Conservation (phyloP, 2,113 vertebrate species). For the Cathartes aura region DNA sequence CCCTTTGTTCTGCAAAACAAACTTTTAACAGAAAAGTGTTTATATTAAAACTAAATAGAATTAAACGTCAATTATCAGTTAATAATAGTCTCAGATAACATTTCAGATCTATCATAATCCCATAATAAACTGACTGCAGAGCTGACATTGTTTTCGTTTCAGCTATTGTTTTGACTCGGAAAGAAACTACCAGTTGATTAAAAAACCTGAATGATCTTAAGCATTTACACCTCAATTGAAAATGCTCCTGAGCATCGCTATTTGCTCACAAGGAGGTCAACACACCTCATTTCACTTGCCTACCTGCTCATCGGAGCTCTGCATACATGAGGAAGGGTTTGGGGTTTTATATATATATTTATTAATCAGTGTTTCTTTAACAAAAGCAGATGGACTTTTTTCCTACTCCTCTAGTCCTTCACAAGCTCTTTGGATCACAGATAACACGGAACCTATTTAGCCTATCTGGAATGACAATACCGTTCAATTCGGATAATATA, state of each 20-base stretch:
- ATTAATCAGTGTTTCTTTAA: neutral
- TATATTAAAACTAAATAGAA: neutral
- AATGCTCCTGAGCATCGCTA: neutral
- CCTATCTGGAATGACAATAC: neutral
- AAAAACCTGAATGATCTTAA: neutral
- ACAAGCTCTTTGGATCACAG: neutral
- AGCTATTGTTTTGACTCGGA: neutral
- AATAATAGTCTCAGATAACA: constrained; percentile 11
- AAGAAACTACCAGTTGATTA: neutral
- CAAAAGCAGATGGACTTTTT: neutral
- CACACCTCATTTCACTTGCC: neutral
- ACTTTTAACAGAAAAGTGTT: neutral
- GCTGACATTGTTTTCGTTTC: neutral
- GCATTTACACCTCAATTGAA: neutral
- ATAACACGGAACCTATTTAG: neutral
- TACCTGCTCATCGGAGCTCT: neutral
- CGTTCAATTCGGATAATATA: neutral
- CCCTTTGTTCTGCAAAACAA: constrained; percentile 26
- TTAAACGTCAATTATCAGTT: constrained; percentile 27
- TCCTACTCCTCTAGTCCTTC: neutral
- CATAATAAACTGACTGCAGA: neutral
- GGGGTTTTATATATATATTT: neutral
- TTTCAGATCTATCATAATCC: constrained; percentile 1
- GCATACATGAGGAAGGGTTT: neutral
- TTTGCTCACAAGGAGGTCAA: neutral